phyloP scores from a whole-genome alignment of 2,797 vertebrate genomes.

The Leuciscus waleckii region DNA sequence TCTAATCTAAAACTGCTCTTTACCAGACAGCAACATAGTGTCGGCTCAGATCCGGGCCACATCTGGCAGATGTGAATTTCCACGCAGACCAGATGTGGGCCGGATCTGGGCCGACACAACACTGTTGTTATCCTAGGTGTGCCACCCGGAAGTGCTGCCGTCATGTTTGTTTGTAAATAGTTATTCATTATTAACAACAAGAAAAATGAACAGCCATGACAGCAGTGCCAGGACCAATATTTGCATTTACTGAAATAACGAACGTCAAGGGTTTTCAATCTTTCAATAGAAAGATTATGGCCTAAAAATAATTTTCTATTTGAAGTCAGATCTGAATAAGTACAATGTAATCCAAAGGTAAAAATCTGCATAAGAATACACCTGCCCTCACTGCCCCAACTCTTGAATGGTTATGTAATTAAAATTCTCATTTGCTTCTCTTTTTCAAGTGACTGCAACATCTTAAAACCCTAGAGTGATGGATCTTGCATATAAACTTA shows the following conservation, averaged over 20 bases:
- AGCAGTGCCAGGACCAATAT: slow-evolving; percentile 9
- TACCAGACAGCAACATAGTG: no score
- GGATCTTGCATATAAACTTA: slow-evolving; percentile 3
- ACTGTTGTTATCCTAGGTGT: neutral
- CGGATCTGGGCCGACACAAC: no score
- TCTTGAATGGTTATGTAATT: slow-evolving; percentile 1
- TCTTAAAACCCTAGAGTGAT: slow-evolving; percentile 16
- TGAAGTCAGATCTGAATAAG: slow-evolving; percentile 17
- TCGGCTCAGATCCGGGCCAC: no score
- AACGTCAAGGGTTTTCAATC: slow-evolving; percentile 16
- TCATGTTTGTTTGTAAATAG: neutral
- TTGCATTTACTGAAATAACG: slow-evolving; percentile 17
- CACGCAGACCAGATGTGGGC: no score
- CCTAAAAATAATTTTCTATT: slow-evolving; percentile 17
- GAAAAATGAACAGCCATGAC: neutral
- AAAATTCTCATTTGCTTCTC: slow-evolving; percentile 17
- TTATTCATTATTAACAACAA: neutral
- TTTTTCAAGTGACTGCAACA: slow-evolving; percentile 18
- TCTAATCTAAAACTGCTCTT: neutral
- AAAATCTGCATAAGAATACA: slow-evolving; percentile 40
- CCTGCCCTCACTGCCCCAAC: neutral
- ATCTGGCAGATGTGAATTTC: no score
- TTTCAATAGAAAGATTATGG: slow-evolving; percentile 1
- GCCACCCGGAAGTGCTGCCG: neutral
- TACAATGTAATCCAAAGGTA: slow-evolving; percentile 40